Percentiles rank a stretch among this genome's conserved stretches.
These are phyloP conservation scores for Gortyna flavago DNA, from an alignment of 2,888 invertebrate species.

Conservation along the genomic window DNA sequence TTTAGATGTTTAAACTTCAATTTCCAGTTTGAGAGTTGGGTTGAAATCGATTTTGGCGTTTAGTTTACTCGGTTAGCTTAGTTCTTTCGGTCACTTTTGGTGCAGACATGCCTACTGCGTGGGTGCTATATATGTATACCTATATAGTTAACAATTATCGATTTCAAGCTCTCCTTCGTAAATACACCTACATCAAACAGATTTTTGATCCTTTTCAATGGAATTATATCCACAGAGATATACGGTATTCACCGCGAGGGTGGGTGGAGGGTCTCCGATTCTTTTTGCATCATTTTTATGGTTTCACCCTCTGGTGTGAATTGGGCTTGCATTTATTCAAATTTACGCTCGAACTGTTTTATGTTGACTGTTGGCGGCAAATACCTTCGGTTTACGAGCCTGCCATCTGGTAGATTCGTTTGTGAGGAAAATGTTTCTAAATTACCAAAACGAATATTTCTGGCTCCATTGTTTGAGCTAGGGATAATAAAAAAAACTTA, in stretches of 20 bases:
- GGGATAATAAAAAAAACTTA: not conserved
- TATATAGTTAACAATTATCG: slow-evolving; percentile 28
- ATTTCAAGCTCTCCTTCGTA: slow-evolving; percentile 34
- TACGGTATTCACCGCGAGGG: slow-evolving; percentile 22
- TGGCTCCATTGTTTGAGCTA: slow-evolving; percentile 17
- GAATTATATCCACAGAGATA: slow-evolving; percentile 14
- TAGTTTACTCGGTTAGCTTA: slow-evolving; percentile 11
- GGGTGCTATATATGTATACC: slow-evolving; percentile 10
- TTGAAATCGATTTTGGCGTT: slow-evolving; percentile 28
- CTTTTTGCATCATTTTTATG: slow-evolving; percentile 79
- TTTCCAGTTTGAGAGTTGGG: slow-evolving; percentile 28
- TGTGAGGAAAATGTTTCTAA: slow-evolving; percentile 27
- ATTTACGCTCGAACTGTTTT: slow-evolving; percentile 57
- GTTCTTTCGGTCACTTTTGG: slow-evolving; percentile 24
- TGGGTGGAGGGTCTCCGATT: slow-evolving; percentile 56
- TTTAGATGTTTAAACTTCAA: slow-evolving; percentile 66
- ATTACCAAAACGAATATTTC: slow-evolving; percentile 23
- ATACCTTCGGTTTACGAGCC: slow-evolving; percentile 58
- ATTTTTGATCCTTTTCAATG: slow-evolving; percentile 26
- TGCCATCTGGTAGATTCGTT: slow-evolving; percentile 53
- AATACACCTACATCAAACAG: slow-evolving; percentile 31
- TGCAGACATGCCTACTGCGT: slow-evolving; percentile 33
- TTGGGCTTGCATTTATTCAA: slow-evolving; percentile 64
- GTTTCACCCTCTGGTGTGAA: slow-evolving; percentile 75
- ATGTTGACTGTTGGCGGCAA: slow-evolving; percentile 52